These are phyloP conservation scores for Hemithea aestivaria DNA, from an alignment of 2,888 invertebrate species.

Conservation along the genomic window DNA sequence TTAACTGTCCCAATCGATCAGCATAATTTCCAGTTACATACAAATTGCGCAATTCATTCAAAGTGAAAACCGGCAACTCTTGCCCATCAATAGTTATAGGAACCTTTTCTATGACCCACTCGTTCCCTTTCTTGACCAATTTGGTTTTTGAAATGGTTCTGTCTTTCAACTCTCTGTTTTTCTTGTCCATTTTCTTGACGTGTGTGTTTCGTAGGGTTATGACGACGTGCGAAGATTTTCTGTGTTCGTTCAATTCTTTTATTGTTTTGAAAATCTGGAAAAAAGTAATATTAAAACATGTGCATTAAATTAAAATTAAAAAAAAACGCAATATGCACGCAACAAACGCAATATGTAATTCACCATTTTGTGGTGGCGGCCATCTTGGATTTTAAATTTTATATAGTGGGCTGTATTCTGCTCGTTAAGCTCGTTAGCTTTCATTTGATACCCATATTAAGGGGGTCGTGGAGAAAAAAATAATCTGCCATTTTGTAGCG, in stretches of 20 bases:
- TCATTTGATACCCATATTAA: too few species aligned
- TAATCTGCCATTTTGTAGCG: too few species aligned
- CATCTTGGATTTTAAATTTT: too few species aligned
- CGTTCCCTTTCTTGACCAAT: constrained; percentile 47
- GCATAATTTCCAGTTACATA: constrained; percentile 39
- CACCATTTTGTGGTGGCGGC: too few species aligned
- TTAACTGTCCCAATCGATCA: constrained; percentile 44
- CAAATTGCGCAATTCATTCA: constrained; percentile 27
- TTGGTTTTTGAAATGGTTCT: constrained; percentile 44
- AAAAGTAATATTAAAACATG: neutral
- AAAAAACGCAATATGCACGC: too few species aligned
- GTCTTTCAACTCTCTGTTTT: constrained; percentile 36
- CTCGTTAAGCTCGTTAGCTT: too few species aligned
- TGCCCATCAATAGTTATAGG: constrained; percentile 31
- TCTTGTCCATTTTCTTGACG: constrained; percentile 32
- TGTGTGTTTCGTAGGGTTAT: too few species aligned
- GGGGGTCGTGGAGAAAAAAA: too few species aligned
- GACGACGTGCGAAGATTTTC: too few species aligned
- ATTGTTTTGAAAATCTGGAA: constrained; percentile 60
- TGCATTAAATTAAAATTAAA: too few species aligned
- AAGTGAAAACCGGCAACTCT: constrained; percentile 39
- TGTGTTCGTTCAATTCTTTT: constrained; percentile 43
- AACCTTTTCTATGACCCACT: constrained; percentile 56
- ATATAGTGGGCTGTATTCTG: too few species aligned
- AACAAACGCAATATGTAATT: too few species aligned